phyloP scores from a whole-genome alignment of 2,113 vertebrate genomes.

The Cichladusa arquata region DNA sequence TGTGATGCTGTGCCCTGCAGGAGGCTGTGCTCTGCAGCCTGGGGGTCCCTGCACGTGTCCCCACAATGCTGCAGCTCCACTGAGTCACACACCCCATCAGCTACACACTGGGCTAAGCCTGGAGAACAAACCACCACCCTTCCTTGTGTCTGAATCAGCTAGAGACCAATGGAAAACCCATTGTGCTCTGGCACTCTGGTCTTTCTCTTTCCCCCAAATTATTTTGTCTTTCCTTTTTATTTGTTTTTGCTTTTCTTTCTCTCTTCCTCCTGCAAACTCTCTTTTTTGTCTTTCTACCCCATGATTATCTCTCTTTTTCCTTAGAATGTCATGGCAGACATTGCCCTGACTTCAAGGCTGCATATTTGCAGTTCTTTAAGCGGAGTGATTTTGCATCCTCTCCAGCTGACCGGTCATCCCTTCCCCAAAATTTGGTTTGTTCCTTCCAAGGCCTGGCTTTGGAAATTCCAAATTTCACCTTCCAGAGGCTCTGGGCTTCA shows the following conservation, averaged over 20 bases:
- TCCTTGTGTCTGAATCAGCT: not conserved
- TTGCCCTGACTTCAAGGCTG: not conserved
- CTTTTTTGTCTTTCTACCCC: not conserved
- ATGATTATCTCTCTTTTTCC: not conserved
- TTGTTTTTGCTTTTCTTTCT: not conserved
- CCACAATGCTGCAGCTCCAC: fast-evolving
- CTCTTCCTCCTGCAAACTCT: not conserved
- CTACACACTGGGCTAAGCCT: not conserved
- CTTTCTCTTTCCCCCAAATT: not conserved
- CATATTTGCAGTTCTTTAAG: not conserved
- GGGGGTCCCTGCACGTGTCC: fast-evolving
- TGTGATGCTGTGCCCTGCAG: not conserved
- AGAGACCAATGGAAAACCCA: not conserved
- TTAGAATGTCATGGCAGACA: not conserved
- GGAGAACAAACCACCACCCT: not conserved
- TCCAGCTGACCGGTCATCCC: not conserved
- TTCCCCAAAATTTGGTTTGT: fast-evolving
- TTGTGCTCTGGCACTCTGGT: not conserved
- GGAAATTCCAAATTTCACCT: not conserved
- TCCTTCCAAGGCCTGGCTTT: not conserved
- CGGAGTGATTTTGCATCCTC: not conserved
- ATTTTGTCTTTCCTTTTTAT: not conserved
- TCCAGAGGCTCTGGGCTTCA: not conserved
- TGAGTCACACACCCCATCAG: not conserved
- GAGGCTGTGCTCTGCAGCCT: not conserved